Evolutionary conservation across 2,888 invertebrate genomes (phyloP).

Genomic region (Zele albiditarsus): DNA sequence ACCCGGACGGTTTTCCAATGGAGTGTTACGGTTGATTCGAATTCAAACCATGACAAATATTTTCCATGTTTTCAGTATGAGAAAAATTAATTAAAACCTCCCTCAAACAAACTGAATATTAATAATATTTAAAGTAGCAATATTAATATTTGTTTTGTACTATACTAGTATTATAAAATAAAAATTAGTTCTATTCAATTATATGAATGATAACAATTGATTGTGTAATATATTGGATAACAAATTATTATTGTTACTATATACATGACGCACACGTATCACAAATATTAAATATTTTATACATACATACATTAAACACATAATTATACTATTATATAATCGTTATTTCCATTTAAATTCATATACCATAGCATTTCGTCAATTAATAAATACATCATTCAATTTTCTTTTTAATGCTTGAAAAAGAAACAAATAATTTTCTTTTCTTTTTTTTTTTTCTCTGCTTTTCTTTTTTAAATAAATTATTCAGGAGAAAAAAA

Average conservation of each 20-base stretch:
- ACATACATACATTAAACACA: slow-evolving; percentile 10
- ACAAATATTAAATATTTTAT: slow-evolving; percentile 37
- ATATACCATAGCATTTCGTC: neutral
- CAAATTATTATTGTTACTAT: slow-evolving; percentile 41
- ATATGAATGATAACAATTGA: too few relatives aligned
- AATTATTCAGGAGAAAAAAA: neutral
- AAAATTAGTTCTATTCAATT: too few relatives aligned
- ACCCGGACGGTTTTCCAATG: too few relatives aligned
- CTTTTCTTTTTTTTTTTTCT: neutral
- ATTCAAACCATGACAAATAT: too few relatives aligned
- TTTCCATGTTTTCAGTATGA: too few relatives aligned
- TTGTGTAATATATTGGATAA: slow-evolving; percentile 9
- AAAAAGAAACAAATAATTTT: neutral
- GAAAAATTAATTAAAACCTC: too few relatives aligned
- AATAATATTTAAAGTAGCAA: too few relatives aligned
- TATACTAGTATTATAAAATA: too few relatives aligned
- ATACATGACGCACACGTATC: slow-evolving; percentile 37
- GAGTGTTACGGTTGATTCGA: too few relatives aligned
- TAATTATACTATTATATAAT: neutral
- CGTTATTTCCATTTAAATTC: neutral
- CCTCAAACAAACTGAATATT: too few relatives aligned
- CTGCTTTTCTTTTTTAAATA: neutral
- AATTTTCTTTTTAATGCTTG: neutral
- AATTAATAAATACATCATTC: neutral
- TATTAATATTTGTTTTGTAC: too few relatives aligned